phyloP scores from a whole-genome alignment of 2,113 vertebrate genomes.

The Syngnathoides biaculeatus region DNA sequence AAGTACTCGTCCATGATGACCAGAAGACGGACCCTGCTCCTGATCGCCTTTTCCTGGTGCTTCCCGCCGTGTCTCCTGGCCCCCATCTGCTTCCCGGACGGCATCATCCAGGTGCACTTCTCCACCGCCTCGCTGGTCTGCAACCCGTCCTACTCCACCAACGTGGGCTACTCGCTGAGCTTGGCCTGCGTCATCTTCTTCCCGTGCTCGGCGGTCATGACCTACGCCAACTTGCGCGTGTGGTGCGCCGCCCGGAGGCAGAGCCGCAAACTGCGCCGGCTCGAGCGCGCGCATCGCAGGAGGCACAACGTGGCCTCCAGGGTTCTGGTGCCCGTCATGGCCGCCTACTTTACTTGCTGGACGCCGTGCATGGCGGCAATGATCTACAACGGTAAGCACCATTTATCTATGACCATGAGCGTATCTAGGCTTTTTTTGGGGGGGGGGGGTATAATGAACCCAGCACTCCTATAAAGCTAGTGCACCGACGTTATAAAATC shows the following conservation, averaged over 20 bases:
- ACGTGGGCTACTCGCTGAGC: constrained; percentile 70
- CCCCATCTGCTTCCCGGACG: constrained; percentile 73
- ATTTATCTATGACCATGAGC: too few relatives aligned
- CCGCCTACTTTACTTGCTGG: constrained; percentile 81
- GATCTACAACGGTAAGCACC: constrained; percentile 79
- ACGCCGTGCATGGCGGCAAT: constrained; percentile 78
- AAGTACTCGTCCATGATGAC: constrained; percentile 74
- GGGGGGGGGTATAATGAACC: too few relatives aligned
- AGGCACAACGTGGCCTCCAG: constrained; percentile 72
- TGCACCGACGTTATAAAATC: too few relatives aligned
- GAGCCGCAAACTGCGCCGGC: constrained; percentile 61
- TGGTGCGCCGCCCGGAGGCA: constrained; percentile 78
- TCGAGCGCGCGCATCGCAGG: constrained; percentile 37
- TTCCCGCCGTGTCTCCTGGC: constrained; percentile 72
- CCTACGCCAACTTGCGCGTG: constrained; percentile 76
- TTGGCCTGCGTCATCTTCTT: constrained; percentile 78
- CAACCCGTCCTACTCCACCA: constrained; percentile 79
- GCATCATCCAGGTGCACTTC: constrained; percentile 77
- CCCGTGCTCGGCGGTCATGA: constrained; percentile 78
- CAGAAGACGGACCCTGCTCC: constrained; percentile 57
- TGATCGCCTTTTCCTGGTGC: constrained; percentile 77
- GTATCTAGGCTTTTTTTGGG: too few relatives aligned
- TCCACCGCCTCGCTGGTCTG: constrained; percentile 79
- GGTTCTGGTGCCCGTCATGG: constrained; percentile 78
- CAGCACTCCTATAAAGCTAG: too few relatives aligned